Evolutionary conservation across 2,113 vertebrate genomes (phyloP).

Genomic region (Copsychus sechellarum): DNA sequence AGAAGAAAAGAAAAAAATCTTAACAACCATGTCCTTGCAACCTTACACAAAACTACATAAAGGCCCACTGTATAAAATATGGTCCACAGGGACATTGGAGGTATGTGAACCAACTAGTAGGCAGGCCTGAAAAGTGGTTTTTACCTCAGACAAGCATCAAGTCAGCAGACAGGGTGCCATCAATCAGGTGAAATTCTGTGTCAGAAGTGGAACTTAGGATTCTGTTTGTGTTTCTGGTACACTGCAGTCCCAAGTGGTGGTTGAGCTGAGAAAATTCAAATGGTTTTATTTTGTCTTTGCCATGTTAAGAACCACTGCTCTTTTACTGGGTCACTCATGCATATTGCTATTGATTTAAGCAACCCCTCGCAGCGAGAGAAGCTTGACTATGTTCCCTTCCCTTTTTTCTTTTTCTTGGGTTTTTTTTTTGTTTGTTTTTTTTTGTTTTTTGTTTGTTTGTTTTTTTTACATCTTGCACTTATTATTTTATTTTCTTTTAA

Average conservation of each 20-base stretch:
- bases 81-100: conserved; percentile 27
- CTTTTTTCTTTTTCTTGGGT: no score
- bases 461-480: neutral
- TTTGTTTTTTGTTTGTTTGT: no score
- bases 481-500: neutral
- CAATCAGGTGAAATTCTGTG: conserved; percentile 55
- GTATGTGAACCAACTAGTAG: conserved; percentile 44
- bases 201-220: conserved; percentile 50
- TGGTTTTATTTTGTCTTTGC: neutral
- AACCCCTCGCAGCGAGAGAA: neutral
- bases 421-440: no score
- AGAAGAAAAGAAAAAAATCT: neutral
- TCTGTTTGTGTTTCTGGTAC: conserved; percentile 10
- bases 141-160: conserved; percentile 55
- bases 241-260: neutral
- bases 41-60: neutral
- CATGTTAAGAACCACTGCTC: neutral
- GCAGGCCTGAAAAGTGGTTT: conserved; percentile 39
- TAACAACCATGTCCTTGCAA: neutral
- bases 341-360: neutral
- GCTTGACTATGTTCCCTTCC: neutral
- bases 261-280: neutral
- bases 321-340: neutral
- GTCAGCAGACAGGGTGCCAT: conserved; percentile 20
- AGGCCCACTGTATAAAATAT: conserved; percentile 38